Evolutionary conservation across 2,888 invertebrate species (phyloP).

Genomic region (Sturmia bella): DNA sequence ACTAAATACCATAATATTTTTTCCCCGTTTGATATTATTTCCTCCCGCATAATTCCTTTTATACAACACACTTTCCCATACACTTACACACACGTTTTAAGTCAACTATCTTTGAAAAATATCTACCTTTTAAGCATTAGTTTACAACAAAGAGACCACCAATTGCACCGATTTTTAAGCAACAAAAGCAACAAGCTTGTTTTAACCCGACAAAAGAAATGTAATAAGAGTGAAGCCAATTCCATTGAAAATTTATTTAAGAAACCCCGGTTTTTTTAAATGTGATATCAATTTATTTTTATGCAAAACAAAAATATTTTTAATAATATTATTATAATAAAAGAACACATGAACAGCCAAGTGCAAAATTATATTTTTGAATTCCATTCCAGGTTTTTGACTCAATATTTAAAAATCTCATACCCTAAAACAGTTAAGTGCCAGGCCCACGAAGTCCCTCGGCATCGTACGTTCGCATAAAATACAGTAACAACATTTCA

Average conservation of each 20-base stretch:
- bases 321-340: background rate
- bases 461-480: too few species aligned
- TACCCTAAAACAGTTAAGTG: conserved; percentile 27
- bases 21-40: background rate
- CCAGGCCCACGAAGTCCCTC: too few species aligned
- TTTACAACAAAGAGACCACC: conserved; percentile 49
- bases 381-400: conserved; percentile 52
- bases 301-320: conserved; percentile 23
- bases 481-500: too few species aligned
- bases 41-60: background rate
- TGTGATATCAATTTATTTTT: conserved; percentile 66
- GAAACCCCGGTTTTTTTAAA: conserved; percentile 53
- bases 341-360: conserved; percentile 32
- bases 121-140: conserved; percentile 11
- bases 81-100: background rate
- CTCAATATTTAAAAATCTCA: conserved; percentile 10
- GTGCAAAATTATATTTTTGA: conserved; percentile 38
- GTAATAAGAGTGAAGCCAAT: conserved; percentile 3
- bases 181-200: conserved; percentile 4
- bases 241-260: conserved; percentile 51
- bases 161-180: conserved; percentile 57
- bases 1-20: background rate
- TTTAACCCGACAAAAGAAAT: conserved; percentile 29
- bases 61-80: background rate
- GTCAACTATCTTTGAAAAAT: background rate